phyloP scores from a whole-genome alignment of 2,797 vertebrate species.

The Meda fulgida region DNA sequence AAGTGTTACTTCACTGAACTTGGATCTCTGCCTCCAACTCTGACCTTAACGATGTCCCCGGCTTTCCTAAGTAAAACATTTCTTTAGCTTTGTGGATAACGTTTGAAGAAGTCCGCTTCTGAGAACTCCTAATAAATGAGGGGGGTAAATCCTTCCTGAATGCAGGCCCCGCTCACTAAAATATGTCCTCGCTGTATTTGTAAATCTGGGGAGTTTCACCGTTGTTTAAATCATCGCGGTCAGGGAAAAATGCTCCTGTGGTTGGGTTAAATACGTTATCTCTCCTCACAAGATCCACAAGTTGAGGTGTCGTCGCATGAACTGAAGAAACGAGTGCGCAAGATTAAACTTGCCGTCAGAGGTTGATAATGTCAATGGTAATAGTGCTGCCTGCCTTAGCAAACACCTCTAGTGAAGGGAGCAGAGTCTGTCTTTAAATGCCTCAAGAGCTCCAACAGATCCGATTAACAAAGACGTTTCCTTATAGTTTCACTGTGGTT shows the following conservation, averaged over 20 bases:
- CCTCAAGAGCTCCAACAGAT: not conserved
- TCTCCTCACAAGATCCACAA: not conserved
- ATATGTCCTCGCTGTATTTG: not conserved
- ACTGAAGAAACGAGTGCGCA: not conserved
- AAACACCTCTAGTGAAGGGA: not conserved
- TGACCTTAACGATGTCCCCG: not conserved
- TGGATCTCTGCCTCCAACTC: not conserved
- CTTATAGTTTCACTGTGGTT: not conserved
- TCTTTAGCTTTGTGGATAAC: not conserved
- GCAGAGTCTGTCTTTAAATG: not conserved
- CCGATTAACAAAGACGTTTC: slow-evolving; percentile 22
- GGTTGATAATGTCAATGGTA: not conserved
- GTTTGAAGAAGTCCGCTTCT: not conserved
- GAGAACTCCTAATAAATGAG: not conserved
- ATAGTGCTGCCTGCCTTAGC: not conserved
- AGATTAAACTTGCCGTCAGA: not conserved
- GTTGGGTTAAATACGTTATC: not conserved
- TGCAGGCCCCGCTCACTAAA: not conserved
- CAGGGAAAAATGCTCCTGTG: not conserved
- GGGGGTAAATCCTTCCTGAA: not conserved
- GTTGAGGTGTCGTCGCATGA: not conserved
- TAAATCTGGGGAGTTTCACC: too few relatives aligned
- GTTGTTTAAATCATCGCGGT: not conserved
- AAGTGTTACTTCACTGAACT: too few relatives aligned
- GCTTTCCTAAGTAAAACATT: not conserved